Evolutionary conservation across 2,113 vertebrate genomes (phyloP).

Genomic region (Agelaius tricolor): DNA sequence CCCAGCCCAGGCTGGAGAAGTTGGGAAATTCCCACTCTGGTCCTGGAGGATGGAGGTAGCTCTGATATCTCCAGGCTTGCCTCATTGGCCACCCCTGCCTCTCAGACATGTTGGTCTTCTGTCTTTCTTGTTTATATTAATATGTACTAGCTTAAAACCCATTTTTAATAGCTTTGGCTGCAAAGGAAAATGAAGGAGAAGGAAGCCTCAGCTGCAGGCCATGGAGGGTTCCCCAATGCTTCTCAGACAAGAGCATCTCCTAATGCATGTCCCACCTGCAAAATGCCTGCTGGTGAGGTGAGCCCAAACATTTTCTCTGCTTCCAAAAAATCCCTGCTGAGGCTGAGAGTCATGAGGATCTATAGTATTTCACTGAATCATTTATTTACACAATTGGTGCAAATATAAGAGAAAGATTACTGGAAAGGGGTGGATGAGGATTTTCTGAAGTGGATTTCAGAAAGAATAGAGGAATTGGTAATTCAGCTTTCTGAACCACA

Average conservation of each 20-base stretch:
- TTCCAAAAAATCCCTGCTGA: background rate
- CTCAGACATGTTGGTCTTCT: background rate
- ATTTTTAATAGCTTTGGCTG: background rate
- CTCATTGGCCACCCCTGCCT: background rate
- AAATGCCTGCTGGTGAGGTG: background rate
- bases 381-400: background rate
- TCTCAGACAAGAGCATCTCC: background rate
- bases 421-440: background rate
- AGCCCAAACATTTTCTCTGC: background rate
- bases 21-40: background rate
- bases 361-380: background rate
- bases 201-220: background rate
- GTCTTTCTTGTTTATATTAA: background rate
- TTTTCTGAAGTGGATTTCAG: background rate
- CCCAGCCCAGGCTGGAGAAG: background rate
- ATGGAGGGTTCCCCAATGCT: fast-evolving
- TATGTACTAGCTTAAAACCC: background rate
- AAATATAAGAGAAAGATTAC: background rate
- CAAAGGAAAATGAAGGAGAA: background rate
- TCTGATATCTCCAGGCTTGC: background rate
- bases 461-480: background rate
- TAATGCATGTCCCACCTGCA: background rate
- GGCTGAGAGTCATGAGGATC: background rate
- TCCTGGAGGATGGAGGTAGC: background rate
- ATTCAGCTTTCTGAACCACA: background rate